Evolutionary conservation across 92 coral and sea anemone species (phyloP).

Genomic region (Parazoanthus swiftii): DNA sequence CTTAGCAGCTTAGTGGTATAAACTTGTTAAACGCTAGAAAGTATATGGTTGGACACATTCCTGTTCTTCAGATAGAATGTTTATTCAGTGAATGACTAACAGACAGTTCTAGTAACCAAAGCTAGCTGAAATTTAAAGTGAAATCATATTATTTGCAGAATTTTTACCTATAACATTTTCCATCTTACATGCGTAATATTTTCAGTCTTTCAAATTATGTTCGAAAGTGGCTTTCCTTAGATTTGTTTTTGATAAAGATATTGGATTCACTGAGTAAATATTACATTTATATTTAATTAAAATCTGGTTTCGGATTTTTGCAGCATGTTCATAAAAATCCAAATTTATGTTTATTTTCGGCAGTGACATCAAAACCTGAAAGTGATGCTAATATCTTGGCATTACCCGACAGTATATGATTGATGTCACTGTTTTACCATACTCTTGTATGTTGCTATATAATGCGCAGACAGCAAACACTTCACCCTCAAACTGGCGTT

Average conservation of each 20-base stretch:
- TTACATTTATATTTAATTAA: too few relatives aligned
- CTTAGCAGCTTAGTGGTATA: not conserved
- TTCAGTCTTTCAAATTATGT: not conserved
- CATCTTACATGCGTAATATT: not conserved
- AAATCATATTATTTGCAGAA: not conserved
- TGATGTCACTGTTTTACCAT: too few relatives aligned
- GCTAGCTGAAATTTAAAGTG: not conserved
- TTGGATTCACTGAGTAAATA: too few relatives aligned
- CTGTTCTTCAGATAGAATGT: not conserved
- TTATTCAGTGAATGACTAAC: not conserved
- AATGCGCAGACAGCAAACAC: not conserved
- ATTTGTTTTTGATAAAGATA: too few relatives aligned
- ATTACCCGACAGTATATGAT: too few relatives aligned
- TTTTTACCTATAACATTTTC: not conserved
- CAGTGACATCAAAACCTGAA: too few relatives aligned
- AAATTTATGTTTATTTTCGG: too few relatives aligned
- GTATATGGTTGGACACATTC: not conserved
- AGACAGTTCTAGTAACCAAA: not conserved
- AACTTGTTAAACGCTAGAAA: not conserved
- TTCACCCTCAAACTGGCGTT: too few relatives aligned
- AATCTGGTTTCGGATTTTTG: too few relatives aligned
- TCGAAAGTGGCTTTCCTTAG: not conserved
- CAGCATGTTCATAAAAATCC: too few relatives aligned
- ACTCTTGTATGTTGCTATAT: too few relatives aligned
- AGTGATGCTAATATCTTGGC: too few relatives aligned